Evolutionary conservation across 2,888 invertebrate species (phyloP).

Genomic region (Alcis repandata): DNA sequence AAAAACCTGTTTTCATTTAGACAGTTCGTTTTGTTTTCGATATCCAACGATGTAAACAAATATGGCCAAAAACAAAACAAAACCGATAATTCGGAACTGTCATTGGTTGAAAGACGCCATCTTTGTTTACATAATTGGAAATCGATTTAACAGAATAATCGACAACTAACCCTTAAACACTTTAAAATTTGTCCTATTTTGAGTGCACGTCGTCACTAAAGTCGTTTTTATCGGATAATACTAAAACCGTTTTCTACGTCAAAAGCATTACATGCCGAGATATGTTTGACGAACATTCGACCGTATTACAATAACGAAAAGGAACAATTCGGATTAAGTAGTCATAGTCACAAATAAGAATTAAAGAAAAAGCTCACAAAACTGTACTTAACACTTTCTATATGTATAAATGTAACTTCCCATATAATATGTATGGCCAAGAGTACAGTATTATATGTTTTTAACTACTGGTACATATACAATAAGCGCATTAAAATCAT

Average conservation of each 20-base stretch:
- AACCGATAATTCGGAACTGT: too few relatives aligned
- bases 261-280: constrained; percentile 53
- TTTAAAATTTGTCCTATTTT: constrained; percentile 11
- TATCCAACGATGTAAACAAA: too few relatives aligned
- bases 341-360: constrained; percentile 45
- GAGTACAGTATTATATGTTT: constrained; percentile 59
- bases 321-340: constrained; percentile 55
- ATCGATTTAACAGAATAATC: background rate
- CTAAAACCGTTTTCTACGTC: constrained; percentile 21
- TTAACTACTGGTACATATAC: constrained; percentile 58
- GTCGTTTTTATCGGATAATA: constrained; percentile 3
- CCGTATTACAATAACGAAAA: constrained; percentile 47
- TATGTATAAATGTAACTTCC: constrained; percentile 63
- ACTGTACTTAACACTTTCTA: constrained; percentile 65
- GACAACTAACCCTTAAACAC: background rate
- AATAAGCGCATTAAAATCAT: constrained; percentile 57
- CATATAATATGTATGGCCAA: constrained; percentile 63
- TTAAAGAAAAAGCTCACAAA: constrained; percentile 61
- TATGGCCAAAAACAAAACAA: too few relatives aligned
- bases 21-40: too few relatives aligned
- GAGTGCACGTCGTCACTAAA: constrained; percentile 11
- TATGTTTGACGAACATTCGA: constrained; percentile 64
- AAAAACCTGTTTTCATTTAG: too few relatives aligned
- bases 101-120: too few relatives aligned
- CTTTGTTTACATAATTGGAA: too few relatives aligned